Percentiles rank a stretch among this genome's conserved stretches.
phyloP scores from a whole-genome alignment of 2,113 vertebrate species.

The Theristicus caerulescens region DNA sequence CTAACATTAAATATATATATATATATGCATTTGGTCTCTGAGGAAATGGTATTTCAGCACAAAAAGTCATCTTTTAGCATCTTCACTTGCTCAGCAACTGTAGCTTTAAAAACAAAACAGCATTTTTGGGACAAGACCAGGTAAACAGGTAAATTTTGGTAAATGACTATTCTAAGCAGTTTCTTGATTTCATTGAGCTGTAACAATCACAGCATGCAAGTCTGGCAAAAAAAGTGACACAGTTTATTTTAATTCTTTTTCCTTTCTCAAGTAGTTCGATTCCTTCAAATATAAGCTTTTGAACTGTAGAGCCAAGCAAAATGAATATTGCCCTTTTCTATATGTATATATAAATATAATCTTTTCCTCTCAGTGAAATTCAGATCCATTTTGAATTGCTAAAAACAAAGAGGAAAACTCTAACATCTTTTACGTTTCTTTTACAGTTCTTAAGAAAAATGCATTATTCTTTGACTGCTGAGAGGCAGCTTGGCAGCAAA shows the following conservation, averaged over 20 bases:
- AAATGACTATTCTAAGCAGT: background rate
- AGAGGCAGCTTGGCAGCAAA: background rate
- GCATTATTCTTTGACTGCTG: background rate
- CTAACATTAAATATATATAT: background rate
- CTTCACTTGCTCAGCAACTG: background rate
- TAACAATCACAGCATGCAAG: background rate
- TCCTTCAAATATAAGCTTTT: background rate
- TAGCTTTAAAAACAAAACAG: background rate
- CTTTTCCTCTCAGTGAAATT: background rate
- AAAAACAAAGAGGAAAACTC: background rate
- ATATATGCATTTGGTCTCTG: background rate
- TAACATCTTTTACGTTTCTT: background rate
- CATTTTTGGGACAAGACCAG: background rate
- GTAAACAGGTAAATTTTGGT: background rate
- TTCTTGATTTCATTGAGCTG: background rate
- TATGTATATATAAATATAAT: no score
- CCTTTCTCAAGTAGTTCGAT: background rate
- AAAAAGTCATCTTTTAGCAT: background rate
- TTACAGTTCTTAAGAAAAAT: background rate
- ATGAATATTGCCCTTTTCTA: accelerated
- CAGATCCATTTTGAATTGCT: background rate
- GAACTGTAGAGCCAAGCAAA: background rate
- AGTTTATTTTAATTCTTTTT: background rate
- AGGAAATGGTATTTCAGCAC: background rate
- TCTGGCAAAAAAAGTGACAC: background rate